A percentile compares a stretch with the other conserved stretches of the same genome.
Evolutionary conservation across 2,888 invertebrate genomes (phyloP).

Genomic region (Tortricodes alternella): DNA sequence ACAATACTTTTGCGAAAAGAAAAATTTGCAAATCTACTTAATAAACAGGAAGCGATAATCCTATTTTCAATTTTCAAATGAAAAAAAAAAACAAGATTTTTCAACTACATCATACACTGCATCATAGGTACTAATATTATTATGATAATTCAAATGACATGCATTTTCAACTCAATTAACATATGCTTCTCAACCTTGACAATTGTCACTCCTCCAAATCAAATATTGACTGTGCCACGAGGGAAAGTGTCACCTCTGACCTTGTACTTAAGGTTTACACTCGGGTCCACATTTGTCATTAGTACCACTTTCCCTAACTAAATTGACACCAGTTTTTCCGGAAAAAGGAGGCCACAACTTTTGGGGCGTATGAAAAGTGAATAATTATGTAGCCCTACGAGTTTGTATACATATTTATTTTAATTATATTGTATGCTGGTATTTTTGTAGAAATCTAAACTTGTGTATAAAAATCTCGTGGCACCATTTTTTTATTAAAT

Average conservation of each 20-base stretch:
- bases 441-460: too few relatives aligned
- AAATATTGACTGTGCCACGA: slow-evolving; percentile 3
- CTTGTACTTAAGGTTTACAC: background rate
- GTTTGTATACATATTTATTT: background rate
- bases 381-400: slow-evolving; percentile 10
- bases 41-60: too few relatives aligned
- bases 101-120: too few relatives aligned
- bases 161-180: slow-evolving; percentile 6
- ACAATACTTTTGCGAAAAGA: too few relatives aligned
- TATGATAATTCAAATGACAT: too few relatives aligned
- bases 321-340: slow-evolving; percentile 17
- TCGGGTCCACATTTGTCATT: slow-evolving; percentile 5
- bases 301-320: slow-evolving; percentile 24
- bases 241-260: slow-evolving; percentile 23
- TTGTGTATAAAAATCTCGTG: too few relatives aligned
- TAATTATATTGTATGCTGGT: too few relatives aligned
- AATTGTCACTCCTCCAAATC: slow-evolving; percentile 9
- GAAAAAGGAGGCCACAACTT: slow-evolving; percentile 8
- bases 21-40: too few relatives aligned
- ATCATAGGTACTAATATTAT: too few relatives aligned
- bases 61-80: too few relatives aligned
- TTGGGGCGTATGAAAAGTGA: slow-evolving; percentile 15
- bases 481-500: too few relatives aligned
- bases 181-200: slow-evolving; percentile 16
- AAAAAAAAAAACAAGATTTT: too few relatives aligned